These are phyloP conservation scores for Novumbra hubbsi DNA, from an alignment of 2,797 vertebrate species.

Conservation along the genomic window DNA sequence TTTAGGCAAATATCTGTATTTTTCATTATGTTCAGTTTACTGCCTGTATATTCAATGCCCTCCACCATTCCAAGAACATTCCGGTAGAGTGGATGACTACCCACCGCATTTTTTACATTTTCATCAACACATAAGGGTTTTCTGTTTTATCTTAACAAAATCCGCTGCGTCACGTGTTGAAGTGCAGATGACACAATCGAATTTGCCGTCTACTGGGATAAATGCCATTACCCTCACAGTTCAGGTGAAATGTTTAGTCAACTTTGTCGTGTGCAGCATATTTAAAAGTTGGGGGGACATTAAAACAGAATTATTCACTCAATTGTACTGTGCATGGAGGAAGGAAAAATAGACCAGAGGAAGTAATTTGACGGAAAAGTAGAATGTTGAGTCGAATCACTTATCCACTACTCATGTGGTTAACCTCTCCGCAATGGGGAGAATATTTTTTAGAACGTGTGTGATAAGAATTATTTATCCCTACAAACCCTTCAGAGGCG, in stretches of 20 bases:
- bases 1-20: too few species aligned
- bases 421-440: conserved; percentile 14
- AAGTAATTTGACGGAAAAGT: conserved; percentile 1
- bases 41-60: too few species aligned
- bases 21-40: too few species aligned
- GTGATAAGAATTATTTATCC: conserved; percentile 35
- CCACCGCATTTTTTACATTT: too few species aligned
- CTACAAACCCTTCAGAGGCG: background rate
- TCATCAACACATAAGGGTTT: too few species aligned
- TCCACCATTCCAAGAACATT: too few species aligned
- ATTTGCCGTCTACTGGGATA: conserved; percentile 31
- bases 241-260: conserved; percentile 41
- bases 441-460: conserved; percentile 32
- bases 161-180: background rate
- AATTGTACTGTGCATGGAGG: background rate
- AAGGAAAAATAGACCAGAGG: conserved; percentile 8
- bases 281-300: conserved; percentile 36
- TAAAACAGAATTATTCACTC: conserved; percentile 38
- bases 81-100: too few species aligned
- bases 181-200: conserved; percentile 35
- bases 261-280: conserved; percentile 21
- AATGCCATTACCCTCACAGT: conserved; percentile 30
- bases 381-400: conserved; percentile 7
- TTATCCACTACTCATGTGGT: conserved; percentile 14
- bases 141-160: too few species aligned